phyloP scores from a whole-genome alignment of 2,888 invertebrate species.

The Monochamus alternatus region DNA sequence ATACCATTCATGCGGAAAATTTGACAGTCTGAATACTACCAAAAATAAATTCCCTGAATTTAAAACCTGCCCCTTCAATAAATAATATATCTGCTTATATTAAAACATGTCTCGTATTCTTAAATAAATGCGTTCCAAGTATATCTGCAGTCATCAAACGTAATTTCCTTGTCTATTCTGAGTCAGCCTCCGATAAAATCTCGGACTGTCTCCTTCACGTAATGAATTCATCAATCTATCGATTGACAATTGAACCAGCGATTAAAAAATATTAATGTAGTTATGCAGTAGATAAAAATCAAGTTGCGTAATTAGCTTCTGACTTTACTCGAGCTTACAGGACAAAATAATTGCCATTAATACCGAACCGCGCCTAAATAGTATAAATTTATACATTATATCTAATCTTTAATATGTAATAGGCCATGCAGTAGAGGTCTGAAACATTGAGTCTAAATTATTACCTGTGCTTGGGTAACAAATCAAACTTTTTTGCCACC shows the following conservation, averaged over 20 bases:
- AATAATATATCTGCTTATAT: no score
- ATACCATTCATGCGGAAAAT: no score
- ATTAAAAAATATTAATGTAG: slow-evolving; percentile 36
- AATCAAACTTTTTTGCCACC: slow-evolving; percentile 52
- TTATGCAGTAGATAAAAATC: slow-evolving; percentile 41
- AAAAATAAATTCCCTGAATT: no score
- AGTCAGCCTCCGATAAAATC: slow-evolving; percentile 15
- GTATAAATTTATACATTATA: slow-evolving; percentile 49
- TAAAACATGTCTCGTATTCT: not conserved
- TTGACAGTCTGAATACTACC: no score
- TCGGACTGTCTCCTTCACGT: slow-evolving; percentile 20
- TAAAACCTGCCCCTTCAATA: no score
- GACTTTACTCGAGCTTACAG: slow-evolving; percentile 47
- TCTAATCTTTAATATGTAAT: slow-evolving; percentile 45
- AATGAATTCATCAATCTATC: slow-evolving; percentile 32
- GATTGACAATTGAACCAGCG: slow-evolving; percentile 29
- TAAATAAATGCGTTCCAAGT: not conserved
- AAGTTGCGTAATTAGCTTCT: slow-evolving; percentile 48
- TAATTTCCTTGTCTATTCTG: not conserved
- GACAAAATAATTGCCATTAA: slow-evolving; percentile 53
- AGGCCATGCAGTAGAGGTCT: slow-evolving; percentile 33
- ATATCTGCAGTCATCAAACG: slow-evolving; percentile 3
- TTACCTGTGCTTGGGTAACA: slow-evolving; percentile 46
- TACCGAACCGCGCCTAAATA: slow-evolving; percentile 51
- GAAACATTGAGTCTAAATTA: slow-evolving; percentile 46